Percentiles rank a stretch among this genome's conserved stretches.
Conservation (phyloP, 2,888 invertebrate genomes). For the Cistogaster globosa region DNA sequence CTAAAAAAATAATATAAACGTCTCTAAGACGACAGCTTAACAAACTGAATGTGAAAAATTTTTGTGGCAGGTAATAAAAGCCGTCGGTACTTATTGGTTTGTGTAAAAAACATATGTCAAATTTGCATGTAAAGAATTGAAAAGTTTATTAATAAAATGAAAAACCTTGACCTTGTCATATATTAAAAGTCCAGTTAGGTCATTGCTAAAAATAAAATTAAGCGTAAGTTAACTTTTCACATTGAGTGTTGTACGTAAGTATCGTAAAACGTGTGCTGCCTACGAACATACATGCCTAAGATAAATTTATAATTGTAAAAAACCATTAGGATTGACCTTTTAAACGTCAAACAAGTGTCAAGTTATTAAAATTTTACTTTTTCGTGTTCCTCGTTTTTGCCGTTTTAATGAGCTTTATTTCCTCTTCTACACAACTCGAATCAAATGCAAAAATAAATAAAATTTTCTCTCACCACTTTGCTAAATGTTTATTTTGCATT, state of each 20-base stretch:
- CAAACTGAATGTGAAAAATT: neutral
- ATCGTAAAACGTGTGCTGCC: conserved; percentile 3
- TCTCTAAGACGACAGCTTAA: conserved; percentile 10
- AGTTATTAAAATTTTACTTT: conserved; percentile 56
- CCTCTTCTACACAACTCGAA: neutral
- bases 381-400: neutral
- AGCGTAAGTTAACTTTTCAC: conserved; percentile 28
- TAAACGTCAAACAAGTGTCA: conserved; percentile 69
- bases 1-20: conserved; percentile 7
- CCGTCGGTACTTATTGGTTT: conserved; percentile 46
- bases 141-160: neutral
- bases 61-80: neutral
- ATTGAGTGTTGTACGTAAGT: conserved; percentile 5
- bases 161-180: conserved; percentile 52
- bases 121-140: no score
- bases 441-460: conserved; percentile 10
- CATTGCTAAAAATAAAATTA: conserved; percentile 2
- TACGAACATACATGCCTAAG: neutral
- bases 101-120: no score
- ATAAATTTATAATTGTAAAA: neutral
- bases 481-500: neutral
- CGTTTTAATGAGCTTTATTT: neutral
- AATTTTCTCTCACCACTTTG: conserved; percentile 11
- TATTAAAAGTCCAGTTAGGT: conserved; percentile 3
- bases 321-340: conserved; percentile 65